Evolutionary conservation across 2,113 vertebrate species (phyloP).

Genomic region (Lipophrys pholis): DNA sequence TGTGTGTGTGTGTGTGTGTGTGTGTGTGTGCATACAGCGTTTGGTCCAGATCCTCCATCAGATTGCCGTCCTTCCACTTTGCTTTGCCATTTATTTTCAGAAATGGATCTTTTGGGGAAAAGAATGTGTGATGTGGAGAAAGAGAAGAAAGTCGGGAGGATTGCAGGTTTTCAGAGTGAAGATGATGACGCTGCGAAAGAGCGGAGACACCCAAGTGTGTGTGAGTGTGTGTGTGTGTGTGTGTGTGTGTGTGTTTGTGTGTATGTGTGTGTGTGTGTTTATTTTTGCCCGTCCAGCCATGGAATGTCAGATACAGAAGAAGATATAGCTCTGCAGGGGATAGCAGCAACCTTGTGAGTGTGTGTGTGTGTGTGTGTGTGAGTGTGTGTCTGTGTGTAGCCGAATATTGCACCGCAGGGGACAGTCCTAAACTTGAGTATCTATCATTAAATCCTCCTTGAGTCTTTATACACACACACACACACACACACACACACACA

Average conservation of each 20-base stretch:
- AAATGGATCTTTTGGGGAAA: constrained; percentile 50
- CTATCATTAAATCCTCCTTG: constrained; percentile 64
- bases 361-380: constrained; percentile 25
- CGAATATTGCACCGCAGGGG: constrained; percentile 57
- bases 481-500: constrained; percentile 9
- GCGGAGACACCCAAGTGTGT: constrained; percentile 26
- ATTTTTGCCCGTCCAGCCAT: constrained; percentile 51
- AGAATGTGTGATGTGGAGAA: constrained; percentile 15
- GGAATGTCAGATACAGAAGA: constrained; percentile 57
- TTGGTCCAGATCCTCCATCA: constrained; percentile 40
- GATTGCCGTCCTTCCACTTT: constrained; percentile 56
- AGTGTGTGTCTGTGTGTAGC: constrained; percentile 25
- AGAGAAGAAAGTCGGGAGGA: constrained; percentile 27
- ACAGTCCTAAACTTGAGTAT: constrained; percentile 59
- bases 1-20: no score
- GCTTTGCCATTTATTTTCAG: constrained; percentile 53
- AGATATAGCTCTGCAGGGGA: constrained; percentile 61
- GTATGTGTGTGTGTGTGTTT: not conserved
- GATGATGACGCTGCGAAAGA: constrained; percentile 63
- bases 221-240: not conserved
- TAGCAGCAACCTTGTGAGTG: constrained; percentile 32
- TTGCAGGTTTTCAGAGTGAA: constrained; percentile 45
- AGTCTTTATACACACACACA: constrained; percentile 24
- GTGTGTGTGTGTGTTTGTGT: constrained; percentile 19
- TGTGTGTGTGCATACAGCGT: constrained; percentile 35